A percentile compares a stretch with the other conserved stretches of the same genome.
Conservation (phyloP, 2,113 vertebrate genomes). For the Petrocephalus zakoni region DNA sequence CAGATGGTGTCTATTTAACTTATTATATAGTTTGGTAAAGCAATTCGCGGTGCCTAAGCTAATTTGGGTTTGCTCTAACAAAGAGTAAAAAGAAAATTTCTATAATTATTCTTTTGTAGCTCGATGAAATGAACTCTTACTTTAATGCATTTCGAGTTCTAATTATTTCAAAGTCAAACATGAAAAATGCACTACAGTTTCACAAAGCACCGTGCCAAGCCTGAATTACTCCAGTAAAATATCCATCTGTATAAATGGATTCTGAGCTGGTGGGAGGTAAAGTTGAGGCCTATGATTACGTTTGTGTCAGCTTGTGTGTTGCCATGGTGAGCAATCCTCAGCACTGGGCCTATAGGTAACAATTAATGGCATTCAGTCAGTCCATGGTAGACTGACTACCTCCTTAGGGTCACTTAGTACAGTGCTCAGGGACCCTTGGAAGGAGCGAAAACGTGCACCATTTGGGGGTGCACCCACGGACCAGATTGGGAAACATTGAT, state of each 20-base stretch:
- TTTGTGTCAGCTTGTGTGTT: not conserved
- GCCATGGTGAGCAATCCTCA: not conserved
- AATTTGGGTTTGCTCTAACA: not conserved
- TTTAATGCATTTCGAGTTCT: conserved; percentile 4
- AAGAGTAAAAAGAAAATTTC: not conserved
- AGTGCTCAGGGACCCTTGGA: not conserved
- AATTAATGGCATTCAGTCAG: not conserved
- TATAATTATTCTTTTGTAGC: not conserved
- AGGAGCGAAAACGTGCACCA: not conserved
- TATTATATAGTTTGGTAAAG: not conserved
- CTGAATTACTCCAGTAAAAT: not conserved
- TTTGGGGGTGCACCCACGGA: not conserved
- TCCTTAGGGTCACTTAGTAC: not conserved
- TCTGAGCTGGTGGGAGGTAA: not conserved
- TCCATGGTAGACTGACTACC: not conserved
- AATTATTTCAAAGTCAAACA: conserved; percentile 3
- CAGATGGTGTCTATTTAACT: not conserved
- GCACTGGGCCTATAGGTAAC: not conserved
- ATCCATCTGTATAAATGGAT: not conserved
- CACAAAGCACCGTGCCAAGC: not conserved
- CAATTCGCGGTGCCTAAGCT: not conserved
- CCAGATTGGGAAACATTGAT: not conserved
- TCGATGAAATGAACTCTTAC: not conserved
- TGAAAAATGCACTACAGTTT: not conserved
- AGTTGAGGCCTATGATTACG: not conserved